Percentiles rank a stretch among this genome's conserved stretches.
These are phyloP conservation scores for Buceros bicornis DNA, from an alignment of 2,797 vertebrate genomes.

Conservation along the genomic window DNA sequence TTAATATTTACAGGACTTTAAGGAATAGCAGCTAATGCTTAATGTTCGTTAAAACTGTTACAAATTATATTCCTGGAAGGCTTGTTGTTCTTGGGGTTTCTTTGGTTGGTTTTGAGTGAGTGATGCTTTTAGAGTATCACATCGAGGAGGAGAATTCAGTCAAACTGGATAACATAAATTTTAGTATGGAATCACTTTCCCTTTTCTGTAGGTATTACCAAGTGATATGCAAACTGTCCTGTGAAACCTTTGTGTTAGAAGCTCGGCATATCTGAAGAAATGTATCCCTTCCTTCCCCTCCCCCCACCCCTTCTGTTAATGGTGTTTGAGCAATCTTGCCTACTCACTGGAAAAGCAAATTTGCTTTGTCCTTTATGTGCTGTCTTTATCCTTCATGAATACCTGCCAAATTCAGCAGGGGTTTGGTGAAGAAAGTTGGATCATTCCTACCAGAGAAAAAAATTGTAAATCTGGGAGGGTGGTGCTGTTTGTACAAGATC, in stretches of 20 bases:
- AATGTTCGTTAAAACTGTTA: not conserved
- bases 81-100: not conserved
- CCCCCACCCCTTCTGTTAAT: not conserved
- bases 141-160: conserved; percentile 33
- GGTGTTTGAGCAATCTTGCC: conserved; percentile 62
- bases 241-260: not conserved
- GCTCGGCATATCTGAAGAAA: not conserved
- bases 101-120: not conserved
- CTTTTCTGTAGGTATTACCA: not conserved
- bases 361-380: conserved; percentile 76
- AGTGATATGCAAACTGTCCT: not conserved
- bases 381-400: conserved; percentile 76
- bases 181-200: not conserved
- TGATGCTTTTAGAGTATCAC: not conserved
- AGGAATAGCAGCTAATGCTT: not conserved
- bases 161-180: not conserved
- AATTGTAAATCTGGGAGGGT: conserved; percentile 69
- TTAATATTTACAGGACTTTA: not conserved
- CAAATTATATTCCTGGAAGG: not conserved
- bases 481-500: conserved; percentile 73
- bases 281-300: not conserved
- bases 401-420: conserved; percentile 75
- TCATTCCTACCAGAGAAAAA: conserved; percentile 64
- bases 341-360: conserved; percentile 72
- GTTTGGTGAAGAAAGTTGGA: conserved; percentile 76